Conservation (phyloP, 2,113 vertebrate species). For the Delphinus delphis region DNA sequence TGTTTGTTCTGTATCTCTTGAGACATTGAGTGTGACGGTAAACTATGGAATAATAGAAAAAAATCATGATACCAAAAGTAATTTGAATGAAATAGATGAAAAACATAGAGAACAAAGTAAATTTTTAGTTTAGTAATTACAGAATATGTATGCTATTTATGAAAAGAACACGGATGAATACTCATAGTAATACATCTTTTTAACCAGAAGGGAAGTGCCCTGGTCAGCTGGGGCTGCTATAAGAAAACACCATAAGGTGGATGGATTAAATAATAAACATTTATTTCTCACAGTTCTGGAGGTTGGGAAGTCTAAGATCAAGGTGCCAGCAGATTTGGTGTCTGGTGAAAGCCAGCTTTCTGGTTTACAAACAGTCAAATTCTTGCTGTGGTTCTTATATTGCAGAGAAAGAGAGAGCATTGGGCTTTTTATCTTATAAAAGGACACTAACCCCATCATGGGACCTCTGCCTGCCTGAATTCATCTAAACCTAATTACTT, state of each 20-base stretch:
- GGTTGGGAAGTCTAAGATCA: neutral
- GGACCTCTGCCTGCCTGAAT: neutral
- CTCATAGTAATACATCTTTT: neutral
- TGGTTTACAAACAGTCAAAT: neutral
- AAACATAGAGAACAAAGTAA: neutral
- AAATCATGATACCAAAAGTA: neutral
- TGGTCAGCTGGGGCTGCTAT: neutral
- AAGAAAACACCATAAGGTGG: neutral
- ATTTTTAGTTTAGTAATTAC: neutral
- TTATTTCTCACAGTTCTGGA: neutral
- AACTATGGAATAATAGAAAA: neutral
- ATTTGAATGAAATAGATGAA: neutral
- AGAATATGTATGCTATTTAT: neutral
- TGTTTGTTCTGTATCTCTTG: neutral
- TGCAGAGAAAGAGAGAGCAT: neutral
- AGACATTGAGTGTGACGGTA: neutral
- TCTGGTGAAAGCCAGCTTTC: neutral
- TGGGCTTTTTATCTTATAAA: neutral
- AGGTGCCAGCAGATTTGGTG: neutral
- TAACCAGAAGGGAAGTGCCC: neutral
- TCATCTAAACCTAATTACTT: neutral
- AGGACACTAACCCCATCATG: neutral
- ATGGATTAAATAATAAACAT: neutral
- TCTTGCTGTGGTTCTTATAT: neutral
- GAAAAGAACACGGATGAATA: neutral